Percentiles rank a stretch among this genome's conserved stretches.
These are phyloP conservation scores for Sceloporus tristichus DNA, from an alignment of 2,113 vertebrate genomes.

Conservation along the genomic window DNA sequence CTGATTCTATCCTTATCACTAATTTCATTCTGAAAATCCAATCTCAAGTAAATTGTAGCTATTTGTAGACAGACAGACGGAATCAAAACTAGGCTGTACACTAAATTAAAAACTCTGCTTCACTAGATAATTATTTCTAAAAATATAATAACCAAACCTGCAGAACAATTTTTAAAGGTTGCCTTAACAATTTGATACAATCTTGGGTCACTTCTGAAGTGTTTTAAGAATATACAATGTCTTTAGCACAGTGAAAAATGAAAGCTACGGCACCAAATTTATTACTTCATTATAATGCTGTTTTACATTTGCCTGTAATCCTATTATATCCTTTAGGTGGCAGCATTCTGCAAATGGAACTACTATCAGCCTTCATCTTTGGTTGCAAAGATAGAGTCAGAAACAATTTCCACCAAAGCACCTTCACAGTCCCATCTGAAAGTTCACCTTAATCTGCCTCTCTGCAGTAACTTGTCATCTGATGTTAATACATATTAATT, in stretches of 20 bases:
- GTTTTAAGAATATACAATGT: not conserved
- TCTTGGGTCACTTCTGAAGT: not conserved
- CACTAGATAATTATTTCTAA: not conserved
- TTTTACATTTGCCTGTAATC: conserved; percentile 13
- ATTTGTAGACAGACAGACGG: not conserved
- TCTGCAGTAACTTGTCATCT: no score
- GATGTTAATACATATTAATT: no score
- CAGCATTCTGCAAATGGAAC: conserved; percentile 35
- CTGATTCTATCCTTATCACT: not conserved
- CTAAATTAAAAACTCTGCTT: not conserved
- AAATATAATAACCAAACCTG: not conserved
- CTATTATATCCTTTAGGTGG: conserved; percentile 51
- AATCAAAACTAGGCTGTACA: not conserved
- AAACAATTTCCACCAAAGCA: no score
- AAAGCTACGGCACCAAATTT: not conserved
- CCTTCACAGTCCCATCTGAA: no score
- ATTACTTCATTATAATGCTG: not conserved
- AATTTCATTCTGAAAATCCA: not conserved
- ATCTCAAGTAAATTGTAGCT: not conserved
- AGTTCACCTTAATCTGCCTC: no score
- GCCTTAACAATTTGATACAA: not conserved
- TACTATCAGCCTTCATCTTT: not conserved
- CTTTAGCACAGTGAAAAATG: not conserved
- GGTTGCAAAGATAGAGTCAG: no score
- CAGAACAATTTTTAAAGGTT: not conserved